A percentile compares a stretch with the other conserved stretches of the same genome.
Conservation (phyloP, 2,888 invertebrate species). For the Cactoblastis cactorum region DNA sequence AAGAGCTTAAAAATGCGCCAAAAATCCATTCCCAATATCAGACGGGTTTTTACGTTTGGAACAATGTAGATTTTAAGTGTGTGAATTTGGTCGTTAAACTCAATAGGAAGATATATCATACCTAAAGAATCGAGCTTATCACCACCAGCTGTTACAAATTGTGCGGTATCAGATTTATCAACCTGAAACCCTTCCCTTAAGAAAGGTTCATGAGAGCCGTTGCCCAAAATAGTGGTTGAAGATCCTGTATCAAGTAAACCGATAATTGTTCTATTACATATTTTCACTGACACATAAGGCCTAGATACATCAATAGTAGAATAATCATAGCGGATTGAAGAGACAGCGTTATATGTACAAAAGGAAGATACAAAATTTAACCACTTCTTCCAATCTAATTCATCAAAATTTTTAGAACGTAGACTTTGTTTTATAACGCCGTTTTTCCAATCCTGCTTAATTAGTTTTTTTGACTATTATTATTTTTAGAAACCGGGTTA, state of each 20-base stretch:
- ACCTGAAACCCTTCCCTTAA: background rate
- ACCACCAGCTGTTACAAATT: slow-evolving; percentile 20
- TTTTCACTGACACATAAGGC: slow-evolving; percentile 19
- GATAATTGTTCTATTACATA: background rate
- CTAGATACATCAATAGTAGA: slow-evolving; percentile 15
- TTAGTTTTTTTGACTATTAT: slow-evolving; percentile 20
- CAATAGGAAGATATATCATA: slow-evolving; percentile 17
- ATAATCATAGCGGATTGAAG: slow-evolving; percentile 19
- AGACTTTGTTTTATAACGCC: background rate
- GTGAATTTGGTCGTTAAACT: slow-evolving; percentile 13
- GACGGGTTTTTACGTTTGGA: slow-evolving; percentile 7
- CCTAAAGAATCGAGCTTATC: slow-evolving; percentile 17
- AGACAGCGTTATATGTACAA: slow-evolving; percentile 14
- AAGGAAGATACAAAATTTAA: slow-evolving; percentile 5
- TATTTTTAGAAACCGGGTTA: background rate
- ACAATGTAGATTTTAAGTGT: slow-evolving; percentile 18
- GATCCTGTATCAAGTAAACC: slow-evolving; percentile 27
- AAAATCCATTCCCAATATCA: slow-evolving; percentile 23
- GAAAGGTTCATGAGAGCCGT: slow-evolving; percentile 16
- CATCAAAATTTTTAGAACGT: background rate
- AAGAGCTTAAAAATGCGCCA: slow-evolving; percentile 18
- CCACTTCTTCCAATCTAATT: slow-evolving; percentile 4
- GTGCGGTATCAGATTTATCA: background rate
- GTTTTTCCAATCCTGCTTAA: slow-evolving; percentile 12
- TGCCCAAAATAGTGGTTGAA: slow-evolving; percentile 22